Base-by-base conservation (phyloP, 2,888 invertebrate species). In the Blera fallax region DNA sequence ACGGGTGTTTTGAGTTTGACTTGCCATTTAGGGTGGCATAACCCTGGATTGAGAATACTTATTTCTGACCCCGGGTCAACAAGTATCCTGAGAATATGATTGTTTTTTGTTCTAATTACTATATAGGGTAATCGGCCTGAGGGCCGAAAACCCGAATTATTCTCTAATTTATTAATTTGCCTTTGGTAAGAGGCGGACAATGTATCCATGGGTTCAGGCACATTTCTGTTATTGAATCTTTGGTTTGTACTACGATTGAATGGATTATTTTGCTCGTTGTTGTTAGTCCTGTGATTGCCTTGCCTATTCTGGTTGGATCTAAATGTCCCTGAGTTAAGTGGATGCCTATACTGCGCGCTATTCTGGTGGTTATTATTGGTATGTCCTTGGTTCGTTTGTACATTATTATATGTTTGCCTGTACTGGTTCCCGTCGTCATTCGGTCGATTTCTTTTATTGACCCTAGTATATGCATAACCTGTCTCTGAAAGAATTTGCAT, bases 401-500 rank as follows among this genome's bases (percentile, higher is more conserved):
- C 10, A 1, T 21, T 50, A 21, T 21, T 8, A 50, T 50, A 24
- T 2, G n/a, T 52, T 6, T 21, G n/a, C 8, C 10, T 7, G 3
- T 52, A 27, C 11, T 24, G 6, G 4, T 52, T 1, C 7, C 16
- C 32, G 6, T 54, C 32, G 14, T 54, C 8, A 4, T 27, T 48
- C 14, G 21, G 1, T 0, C 14, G 29, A 14, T 16, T 27, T 6
- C 32, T 34, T 32, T 16, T 34, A 16, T 10, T 56, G 14, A 56
- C 8, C 14, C 7, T 32, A 27, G 14, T 48, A 21, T 81, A 62
- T 8, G 84, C 81, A 43, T 69, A 85, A 1, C 81, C 85, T 3
- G 76, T 69, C 8, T 76, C 60, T 16, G 48, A 65, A 7, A 87
- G 34, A 29, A 87, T 82, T 70, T 82, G 60, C 14, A 87, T 82